Base-by-base conservation (phyloP, 2,888 invertebrate species). In the Orthonevra nobilis region DNA sequence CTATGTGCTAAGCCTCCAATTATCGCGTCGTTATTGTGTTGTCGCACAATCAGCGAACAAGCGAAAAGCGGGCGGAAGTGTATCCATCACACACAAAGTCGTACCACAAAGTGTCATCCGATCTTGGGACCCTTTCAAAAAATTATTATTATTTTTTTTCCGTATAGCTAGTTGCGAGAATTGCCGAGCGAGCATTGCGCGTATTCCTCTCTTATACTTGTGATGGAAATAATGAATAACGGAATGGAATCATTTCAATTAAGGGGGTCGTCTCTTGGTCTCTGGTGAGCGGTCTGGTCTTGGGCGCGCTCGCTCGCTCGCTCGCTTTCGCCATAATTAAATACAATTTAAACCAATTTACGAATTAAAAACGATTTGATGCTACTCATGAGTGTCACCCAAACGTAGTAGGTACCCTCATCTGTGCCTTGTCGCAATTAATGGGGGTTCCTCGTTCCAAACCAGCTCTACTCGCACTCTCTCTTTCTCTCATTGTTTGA, bases 281-380 rank as follows among this genome's bases (percentile, higher is more conserved):
- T 20, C 46, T 38, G 44, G n/a, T n/a, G n/a, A n/a, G n/a, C n/a
- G n/a, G n/a, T n/a, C n/a, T n/a, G n/a, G n/a, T n/a, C n/a, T 52
- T 17, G 54, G 63, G 54, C 30, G 42, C 77, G 23, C 32, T 73
- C 46, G 42, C 50, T 56, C 56, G 54, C 30, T 34, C 77, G 23
- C 32, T 73, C 46, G 42, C 50, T 56, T 63, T 73, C 23, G 60
- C 48, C 61, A 73, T 79, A 79, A 79, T 79, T 79, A 73, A 79
- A 79, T 79, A 79, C 66, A 79, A 79, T 79, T 73, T 79, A 73
- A 73, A 79, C 66, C 73, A 79, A 79, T 79, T 79, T 79, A 79
- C 61, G 79, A 73, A 79, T 66, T 79, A 73, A 77, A 77, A 77
- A 50, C 60, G 79, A 79, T 73, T 79, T 73, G 66, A 73, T 73